Conservation (phyloP, 2,888 invertebrate genomes). For the Chaetogeoica ovagalla region DNA sequence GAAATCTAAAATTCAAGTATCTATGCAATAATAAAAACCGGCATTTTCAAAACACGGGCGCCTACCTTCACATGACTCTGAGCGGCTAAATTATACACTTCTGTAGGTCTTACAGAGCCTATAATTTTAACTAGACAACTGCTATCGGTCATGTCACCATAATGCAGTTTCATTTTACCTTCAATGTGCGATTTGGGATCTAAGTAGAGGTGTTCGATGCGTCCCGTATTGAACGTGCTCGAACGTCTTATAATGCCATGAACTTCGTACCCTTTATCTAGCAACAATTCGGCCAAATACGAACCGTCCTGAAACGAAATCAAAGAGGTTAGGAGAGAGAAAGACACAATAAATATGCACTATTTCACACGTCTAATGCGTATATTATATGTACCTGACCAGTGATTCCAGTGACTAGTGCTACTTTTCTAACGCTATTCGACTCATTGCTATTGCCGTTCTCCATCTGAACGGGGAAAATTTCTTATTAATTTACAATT, state of each 20-base stretch:
- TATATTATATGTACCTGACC: constrained; percentile 78
- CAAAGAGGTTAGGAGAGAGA: no score
- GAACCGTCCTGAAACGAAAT: constrained; percentile 82
- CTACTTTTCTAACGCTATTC: constrained; percentile 67
- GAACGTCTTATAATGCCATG: constrained; percentile 95
- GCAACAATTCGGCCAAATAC: constrained; percentile 90
- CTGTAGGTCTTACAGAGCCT: constrained; percentile 76
- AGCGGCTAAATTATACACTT: constrained; percentile 97
- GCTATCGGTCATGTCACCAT: constrained; percentile 98
- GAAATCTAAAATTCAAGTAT: constrained; percentile 68
- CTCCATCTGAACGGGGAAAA: background rate
- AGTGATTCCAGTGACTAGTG: constrained; percentile 94
- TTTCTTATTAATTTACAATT: background rate
- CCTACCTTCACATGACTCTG: constrained; percentile 96
- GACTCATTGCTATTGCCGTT: constrained; percentile 53
- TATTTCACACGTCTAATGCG: no score
- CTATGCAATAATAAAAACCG: background rate
- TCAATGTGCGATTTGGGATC: constrained; percentile 87
- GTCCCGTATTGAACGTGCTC: constrained; percentile 93
- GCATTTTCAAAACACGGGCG: background rate
- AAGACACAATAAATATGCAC: background rate
- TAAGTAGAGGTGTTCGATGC: constrained; percentile 94
- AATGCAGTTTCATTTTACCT: constrained; percentile 90
- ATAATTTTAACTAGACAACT: constrained; percentile 90
- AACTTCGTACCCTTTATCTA: constrained; percentile 90